A percentile compares a stretch with the other conserved stretches of the same genome.
Evolutionary conservation across 23 tunicate species (phyloP).

Genomic region (Diplosoma virens): DNA sequence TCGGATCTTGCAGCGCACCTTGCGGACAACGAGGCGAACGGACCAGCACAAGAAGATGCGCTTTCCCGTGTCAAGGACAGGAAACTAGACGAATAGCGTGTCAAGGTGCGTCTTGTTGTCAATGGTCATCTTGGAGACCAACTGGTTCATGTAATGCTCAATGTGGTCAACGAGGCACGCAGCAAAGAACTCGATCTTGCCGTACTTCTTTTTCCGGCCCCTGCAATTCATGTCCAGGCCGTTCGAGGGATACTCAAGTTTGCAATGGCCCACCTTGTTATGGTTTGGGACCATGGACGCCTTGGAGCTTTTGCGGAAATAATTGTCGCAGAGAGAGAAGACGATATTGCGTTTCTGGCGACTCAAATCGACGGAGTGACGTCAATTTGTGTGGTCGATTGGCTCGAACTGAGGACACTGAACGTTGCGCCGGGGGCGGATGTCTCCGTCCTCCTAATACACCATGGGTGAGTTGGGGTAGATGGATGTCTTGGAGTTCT

Average conservation of each 20-base stretch:
- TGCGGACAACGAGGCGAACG: not conserved
- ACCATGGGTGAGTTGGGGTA: conserved; percentile 26
- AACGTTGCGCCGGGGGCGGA: conserved; percentile 2
- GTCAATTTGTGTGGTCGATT: not conserved
- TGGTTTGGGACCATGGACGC: not conserved
- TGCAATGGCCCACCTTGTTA: conserved; percentile 3
- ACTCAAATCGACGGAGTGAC: not conserved
- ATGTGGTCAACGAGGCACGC: conserved; percentile 12
- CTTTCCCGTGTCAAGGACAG: not conserved
- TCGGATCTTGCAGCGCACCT: not conserved
- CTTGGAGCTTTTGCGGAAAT: not conserved
- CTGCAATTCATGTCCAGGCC: not conserved
- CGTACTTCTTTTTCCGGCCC: not conserved
- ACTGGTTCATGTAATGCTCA: conserved; percentile 8
- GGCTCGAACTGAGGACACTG: not conserved
- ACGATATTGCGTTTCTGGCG: conserved; percentile 3
- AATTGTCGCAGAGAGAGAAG: conserved; percentile 4
- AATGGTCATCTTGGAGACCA: not conserved
- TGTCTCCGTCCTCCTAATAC: not conserved
- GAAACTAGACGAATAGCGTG: not conserved
- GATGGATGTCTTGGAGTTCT: not conserved
- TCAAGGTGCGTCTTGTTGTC: not conserved
- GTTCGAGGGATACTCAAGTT: not conserved
- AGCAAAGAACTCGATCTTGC: not conserved
- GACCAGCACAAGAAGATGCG: conserved; percentile 1